Evolutionary conservation across 2,888 invertebrate species (phyloP), one percentile per base, ranked within the genome.

Genomic region (Malachius bipustulatus): DNA sequence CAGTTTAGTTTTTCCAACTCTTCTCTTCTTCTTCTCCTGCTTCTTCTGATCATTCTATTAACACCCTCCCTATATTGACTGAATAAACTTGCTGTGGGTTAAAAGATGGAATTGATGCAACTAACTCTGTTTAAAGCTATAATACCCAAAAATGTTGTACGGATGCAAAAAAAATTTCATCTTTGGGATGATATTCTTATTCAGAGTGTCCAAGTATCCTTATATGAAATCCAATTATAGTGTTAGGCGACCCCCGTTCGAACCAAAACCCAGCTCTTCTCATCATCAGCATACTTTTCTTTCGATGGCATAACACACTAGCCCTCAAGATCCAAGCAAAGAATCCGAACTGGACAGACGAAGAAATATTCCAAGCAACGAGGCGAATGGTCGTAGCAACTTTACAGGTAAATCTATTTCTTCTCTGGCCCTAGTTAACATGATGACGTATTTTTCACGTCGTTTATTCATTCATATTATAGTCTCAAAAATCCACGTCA

Each of bases 191-290:
- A 24, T 31, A 10, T 33, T 31, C 29, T 29, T 33, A n/a, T 11
- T 30, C 9, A 12, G 6, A 6, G n/a, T 33, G 6, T 4, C n/a
- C 10, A 11, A 11, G 9, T 11, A 31, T 32, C 12, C 36, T 34
- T 30, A 35, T 32, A 34, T n/a, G n/a, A n/a, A n/a, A n/a, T n/a
- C n/a, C n/a, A 41, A 30, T 60, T 64, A 2, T 56, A 96, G 96
- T 94, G 48, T 65, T 97, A 35, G 97, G 97, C 10, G 96, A 97
- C 63, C 89, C 94, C 1, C 73, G 96, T 42, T 88, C 89, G 2
- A 97, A 97, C 62, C 97, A 98, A 62, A 96, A 97, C 61, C 97
- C 97, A 1, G 94, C 93, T 0, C 66, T 98, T 52, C 71, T 97
- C 33, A 82, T 93, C 0, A 82, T 98, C 48, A 90, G 91, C 3